Base-by-base conservation (phyloP, 2,888 invertebrate genomes). In the Mycalesis mineus region DNA sequence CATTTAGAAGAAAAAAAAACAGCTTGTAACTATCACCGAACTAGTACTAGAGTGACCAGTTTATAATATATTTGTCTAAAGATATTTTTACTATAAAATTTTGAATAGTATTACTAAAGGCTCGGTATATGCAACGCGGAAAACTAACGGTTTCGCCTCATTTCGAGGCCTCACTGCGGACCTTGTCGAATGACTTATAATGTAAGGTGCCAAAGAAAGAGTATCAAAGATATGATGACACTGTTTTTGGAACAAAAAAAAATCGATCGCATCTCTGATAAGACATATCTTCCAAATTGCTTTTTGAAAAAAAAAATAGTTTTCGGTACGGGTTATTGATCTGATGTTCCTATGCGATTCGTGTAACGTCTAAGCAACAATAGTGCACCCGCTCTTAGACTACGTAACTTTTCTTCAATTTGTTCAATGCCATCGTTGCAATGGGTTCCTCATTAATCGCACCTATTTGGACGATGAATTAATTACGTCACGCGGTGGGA, bases 141-240 rank as follows among this genome's bases (percentile, higher is more conserved):
- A 40, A 70, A 71, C 69, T 68, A 67, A 71, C 58, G 65, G 69
- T 69, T 69, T 71, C 74, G 77, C 72, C 73, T 71, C 70, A 67
- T 71, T 73, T 76, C 15, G 29, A 47, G 62, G 49, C 57, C 57
- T 47, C 40, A 41, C 51, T 42, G 44, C 56, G 49, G 73, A 77
- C 73, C 65, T 60, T 60, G 75, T 76, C 74, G 75, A 72, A 72
- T 72, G 78, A 82, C 75, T 74, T 81, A 73, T 74, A 77, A 70
- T 74, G 80, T 85, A 84, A 84, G 86, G 88, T 89, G 89, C 89
- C 89, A 89, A 89, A 89, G 89, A 89, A 78, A 82, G 82, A 80
- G 78, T 86, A 89, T 88, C 88, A 88, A 89, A 88, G 89, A 85
- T 78, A 73, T 69, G 71, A 62, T 66, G 68, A 71, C 64, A 69